Evolutionary conservation across 2,113 vertebrate species (phyloP).

Genomic region (Dendropsophus ebraccatus): DNA sequence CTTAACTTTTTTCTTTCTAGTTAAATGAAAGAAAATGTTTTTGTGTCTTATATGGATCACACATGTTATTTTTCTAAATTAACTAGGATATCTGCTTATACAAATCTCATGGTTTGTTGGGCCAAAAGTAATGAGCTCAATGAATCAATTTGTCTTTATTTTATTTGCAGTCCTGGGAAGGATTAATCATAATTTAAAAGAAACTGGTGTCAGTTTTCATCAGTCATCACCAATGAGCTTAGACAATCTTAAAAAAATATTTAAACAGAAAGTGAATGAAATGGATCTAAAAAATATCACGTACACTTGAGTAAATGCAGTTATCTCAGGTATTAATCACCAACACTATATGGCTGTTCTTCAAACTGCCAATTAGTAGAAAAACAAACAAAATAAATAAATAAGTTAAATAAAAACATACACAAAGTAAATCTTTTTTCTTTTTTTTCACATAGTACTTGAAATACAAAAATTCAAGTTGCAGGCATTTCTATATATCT

Average conservation of each 20-base stretch:
- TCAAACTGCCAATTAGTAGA: neutral
- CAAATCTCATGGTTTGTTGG: conserved; percentile 65
- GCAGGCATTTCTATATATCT: too few relatives aligned
- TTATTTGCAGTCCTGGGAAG: conserved; percentile 59
- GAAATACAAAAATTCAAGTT: too few relatives aligned
- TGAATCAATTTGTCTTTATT: conserved; percentile 61
- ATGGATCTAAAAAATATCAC: conserved; percentile 46
- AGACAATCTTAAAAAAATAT: conserved; percentile 53
- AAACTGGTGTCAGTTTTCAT: conserved; percentile 56
- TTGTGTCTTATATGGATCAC: neutral
- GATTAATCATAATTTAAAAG: conserved; percentile 60
- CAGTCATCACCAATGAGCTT: conserved; percentile 32
- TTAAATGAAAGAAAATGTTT: conserved; percentile 53
- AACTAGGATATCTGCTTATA: conserved; percentile 52
- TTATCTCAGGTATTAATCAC: conserved; percentile 33
- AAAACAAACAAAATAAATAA: neutral
- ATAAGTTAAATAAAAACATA: neutral
- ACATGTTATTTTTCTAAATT: conserved; percentile 61
- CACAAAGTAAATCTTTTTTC: neutral
- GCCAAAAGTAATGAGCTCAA: conserved; percentile 58
- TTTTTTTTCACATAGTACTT: neutral
- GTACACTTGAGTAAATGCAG: conserved; percentile 28
- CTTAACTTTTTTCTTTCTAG: conserved; percentile 7
- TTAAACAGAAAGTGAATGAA: conserved; percentile 48
- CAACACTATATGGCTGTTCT: too few relatives aligned